phyloP scores from a whole-genome alignment of 2,888 invertebrate species.

The Caradrina clavipalpis region DNA sequence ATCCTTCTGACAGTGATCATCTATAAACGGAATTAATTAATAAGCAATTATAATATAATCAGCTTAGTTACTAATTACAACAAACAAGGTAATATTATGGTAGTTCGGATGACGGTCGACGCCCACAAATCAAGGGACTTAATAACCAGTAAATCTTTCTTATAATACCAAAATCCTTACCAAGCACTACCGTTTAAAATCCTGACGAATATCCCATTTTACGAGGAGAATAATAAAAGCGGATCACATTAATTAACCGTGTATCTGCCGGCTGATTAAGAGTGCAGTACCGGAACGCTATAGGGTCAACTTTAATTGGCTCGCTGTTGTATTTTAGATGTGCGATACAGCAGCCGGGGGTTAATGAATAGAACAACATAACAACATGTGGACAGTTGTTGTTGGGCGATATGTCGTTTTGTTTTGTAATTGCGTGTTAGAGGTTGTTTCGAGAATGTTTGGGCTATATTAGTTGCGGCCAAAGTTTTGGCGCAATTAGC shows the following conservation, averaged over 20 bases:
- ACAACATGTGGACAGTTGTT: constrained; percentile 86
- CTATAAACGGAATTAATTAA: background rate
- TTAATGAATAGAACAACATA: constrained; percentile 88
- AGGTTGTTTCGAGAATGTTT: constrained; percentile 68
- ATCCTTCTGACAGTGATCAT: too few relatives aligned
- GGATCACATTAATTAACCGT: constrained; percentile 88
- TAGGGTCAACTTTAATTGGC: constrained; percentile 89
- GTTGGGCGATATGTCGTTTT: constrained; percentile 76
- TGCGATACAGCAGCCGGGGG: constrained; percentile 80
- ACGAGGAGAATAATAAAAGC: constrained; percentile 83
- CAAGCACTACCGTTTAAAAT: constrained; percentile 60
- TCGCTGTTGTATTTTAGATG: constrained; percentile 85
- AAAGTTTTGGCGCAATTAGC: constrained; percentile 66
- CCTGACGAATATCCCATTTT: constrained; percentile 74
- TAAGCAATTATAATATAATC: background rate
- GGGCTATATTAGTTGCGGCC: constrained; percentile 59
- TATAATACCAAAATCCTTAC: constrained; percentile 47
- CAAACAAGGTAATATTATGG: background rate
- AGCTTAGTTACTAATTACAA: background rate
- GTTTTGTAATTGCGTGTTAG: constrained; percentile 82
- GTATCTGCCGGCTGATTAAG: constrained; percentile 88
- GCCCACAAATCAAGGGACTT: constrained; percentile 28
- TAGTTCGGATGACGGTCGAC: background rate
- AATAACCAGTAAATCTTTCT: constrained; percentile 44
- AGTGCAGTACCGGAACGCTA: constrained; percentile 86